Base-by-base conservation (phyloP, 2,113 vertebrate species). In the Marmota flaviventris region DNA sequence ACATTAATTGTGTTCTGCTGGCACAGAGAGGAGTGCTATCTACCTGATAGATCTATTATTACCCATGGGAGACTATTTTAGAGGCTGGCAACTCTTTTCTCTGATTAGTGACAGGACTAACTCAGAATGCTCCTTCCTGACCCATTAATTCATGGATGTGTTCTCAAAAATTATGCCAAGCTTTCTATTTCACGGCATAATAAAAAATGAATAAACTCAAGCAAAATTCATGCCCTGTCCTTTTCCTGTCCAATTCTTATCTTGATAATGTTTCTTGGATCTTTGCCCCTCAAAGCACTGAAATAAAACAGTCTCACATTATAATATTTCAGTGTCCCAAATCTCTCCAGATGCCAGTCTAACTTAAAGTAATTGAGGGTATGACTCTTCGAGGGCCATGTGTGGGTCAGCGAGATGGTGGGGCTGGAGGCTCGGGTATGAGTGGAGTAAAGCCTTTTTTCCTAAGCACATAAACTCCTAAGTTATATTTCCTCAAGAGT, bases 181-280 rank as follows among this genome's bases (percentile, higher is more conserved):
- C 16, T 92, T 97, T 89, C 67, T 90, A 93, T 89, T 94, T 97
- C 63, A 91, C 22, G 77, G 45, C 32, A 85, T 78, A 77, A 96
- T 92, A 89, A 87, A 94, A 94, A 91, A 82, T 37, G 84, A 79
- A 81, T 58, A 73, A 90, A 76, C 4, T 32, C 79, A 53, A 96
- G 78, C 32, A 88, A 78, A 78, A 95, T 83, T 87, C n/a, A 72
- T 76, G 51, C 8, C 87, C 48, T 89, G 5, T 90, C 22, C 16
- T 87, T 53, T 76, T 94, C 92, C 39, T 84, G 69, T 91, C 11
- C n/a, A 17, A 88, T 42, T 96, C 48, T 90, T 96, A 18, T 96
- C 58, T 78, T 91, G 56, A 51, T 83, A 83, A 89, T 58, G 81
- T 42, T 83, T 94, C 18, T 11, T 70, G 17, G 42, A n/a, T 17